Conservation (phyloP, 1,140 invertebrate genomes). For the Subanguina moxae region DNA sequence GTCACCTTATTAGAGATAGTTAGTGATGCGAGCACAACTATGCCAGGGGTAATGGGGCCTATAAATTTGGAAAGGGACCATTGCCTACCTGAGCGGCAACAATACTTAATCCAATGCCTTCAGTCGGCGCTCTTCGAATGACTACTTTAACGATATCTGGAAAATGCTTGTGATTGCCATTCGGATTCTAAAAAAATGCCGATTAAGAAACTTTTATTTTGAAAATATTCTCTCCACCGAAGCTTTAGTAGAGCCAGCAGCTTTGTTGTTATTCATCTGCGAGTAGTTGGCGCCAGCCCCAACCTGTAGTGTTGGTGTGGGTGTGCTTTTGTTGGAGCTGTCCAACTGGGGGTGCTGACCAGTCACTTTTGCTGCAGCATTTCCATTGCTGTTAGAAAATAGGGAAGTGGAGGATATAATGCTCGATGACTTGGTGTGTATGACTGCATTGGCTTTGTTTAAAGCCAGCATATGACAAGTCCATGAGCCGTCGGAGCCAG, state of each 20-base stretch:
- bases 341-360: neutral
- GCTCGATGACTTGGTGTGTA: neutral
- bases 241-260: neutral
- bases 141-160: slow-evolving; percentile 19
- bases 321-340: neutral
- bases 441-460: neutral
- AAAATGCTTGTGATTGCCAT: neutral
- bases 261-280: slow-evolving; percentile 16
- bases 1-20: too few species aligned
- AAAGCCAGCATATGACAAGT: slow-evolving; percentile 77
- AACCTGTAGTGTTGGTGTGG: too few species aligned
- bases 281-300: neutral
- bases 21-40: too few species aligned
- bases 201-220: neutral
- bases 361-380: neutral
- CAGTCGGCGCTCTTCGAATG: slow-evolving; percentile 17
- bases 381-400: neutral
- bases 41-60: too few species aligned
- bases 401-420: slow-evolving; percentile 10
- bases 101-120: slow-evolving; percentile 54
- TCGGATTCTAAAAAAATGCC: neutral
- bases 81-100: slow-evolving; percentile 53
- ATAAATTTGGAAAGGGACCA: too few species aligned
- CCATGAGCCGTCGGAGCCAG: slow-evolving; percentile 83
- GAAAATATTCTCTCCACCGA: neutral